A percentile compares a stretch with the other conserved stretches of the same genome.
These are phyloP conservation scores for Cephalotes varians DNA, from an alignment of 2,888 invertebrate genomes.

Conservation along the genomic window DNA sequence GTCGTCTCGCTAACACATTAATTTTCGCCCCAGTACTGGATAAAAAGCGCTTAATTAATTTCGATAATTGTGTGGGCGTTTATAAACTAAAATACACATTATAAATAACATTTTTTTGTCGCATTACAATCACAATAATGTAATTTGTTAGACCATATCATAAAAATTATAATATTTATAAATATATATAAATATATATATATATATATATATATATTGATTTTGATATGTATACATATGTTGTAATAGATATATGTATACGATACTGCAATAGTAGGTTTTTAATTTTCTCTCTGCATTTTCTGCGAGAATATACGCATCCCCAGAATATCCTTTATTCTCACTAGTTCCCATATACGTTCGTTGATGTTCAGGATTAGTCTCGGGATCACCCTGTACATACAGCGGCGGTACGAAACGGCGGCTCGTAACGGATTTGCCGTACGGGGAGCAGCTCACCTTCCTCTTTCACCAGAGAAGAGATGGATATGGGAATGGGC, in stretches of 20 bases:
- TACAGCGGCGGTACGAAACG: slow-evolving; percentile 12
- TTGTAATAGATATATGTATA: not conserved
- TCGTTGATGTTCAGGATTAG: slow-evolving; percentile 33
- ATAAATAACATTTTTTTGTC: not conserved
- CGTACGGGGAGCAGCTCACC: slow-evolving; percentile 25
- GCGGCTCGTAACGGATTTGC: slow-evolving; percentile 63
- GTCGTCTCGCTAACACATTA: not conserved
- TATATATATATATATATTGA: no score
- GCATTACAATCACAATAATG: not conserved
- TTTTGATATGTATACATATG: not conserved
- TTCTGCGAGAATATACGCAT: not conserved
- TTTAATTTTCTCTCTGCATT: not conserved
- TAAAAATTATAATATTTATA: no score
- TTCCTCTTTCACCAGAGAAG: slow-evolving; percentile 47
- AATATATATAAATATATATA: no score
- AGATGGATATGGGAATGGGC: slow-evolving; percentile 35
- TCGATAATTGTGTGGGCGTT: not conserved
- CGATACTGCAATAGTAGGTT: not conserved
- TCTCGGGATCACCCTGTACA: not conserved
- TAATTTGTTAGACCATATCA: not conserved
- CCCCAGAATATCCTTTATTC: not conserved
- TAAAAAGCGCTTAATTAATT: not conserved
- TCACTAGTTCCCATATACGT: not conserved
- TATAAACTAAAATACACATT: not conserved
- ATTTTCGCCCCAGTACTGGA: not conserved